Evolutionary conservation across 1,140 invertebrate species (phyloP).

Genomic region (Hyphantria cunea): DNA sequence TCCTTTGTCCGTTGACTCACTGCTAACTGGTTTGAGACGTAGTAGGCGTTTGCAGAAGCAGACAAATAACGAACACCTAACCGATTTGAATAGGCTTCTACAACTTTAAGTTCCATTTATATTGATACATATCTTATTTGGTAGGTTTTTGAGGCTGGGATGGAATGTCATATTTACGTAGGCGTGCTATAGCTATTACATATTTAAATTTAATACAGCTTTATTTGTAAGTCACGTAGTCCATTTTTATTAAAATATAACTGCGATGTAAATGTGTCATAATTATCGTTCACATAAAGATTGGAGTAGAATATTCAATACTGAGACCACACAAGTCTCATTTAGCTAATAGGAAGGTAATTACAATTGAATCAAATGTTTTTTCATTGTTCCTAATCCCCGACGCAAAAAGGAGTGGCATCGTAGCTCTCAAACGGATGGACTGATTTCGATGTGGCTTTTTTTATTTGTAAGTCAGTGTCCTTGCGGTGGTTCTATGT

Average conservation of each 20-base stretch:
- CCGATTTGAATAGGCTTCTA: slow-evolving; percentile 6
- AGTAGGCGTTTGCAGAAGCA: slow-evolving; percentile 3
- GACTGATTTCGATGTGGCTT: too few species aligned
- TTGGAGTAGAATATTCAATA: too few species aligned
- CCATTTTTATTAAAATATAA: slow-evolving; percentile 1
- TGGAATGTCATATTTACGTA: slow-evolving; percentile 22
- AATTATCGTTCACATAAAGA: too few species aligned
- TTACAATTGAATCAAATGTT: too few species aligned
- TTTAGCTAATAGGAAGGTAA: too few species aligned
- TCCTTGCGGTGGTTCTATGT: too few species aligned
- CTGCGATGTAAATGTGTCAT: too few species aligned
- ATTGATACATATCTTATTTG: not conserved
- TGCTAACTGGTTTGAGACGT: slow-evolving; percentile 9
- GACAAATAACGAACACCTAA: slow-evolving; percentile 11
- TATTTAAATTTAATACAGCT: slow-evolving; percentile 17
- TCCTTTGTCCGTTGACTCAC: slow-evolving; percentile 20
- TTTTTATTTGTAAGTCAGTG: too few species aligned
- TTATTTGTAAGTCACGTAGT: slow-evolving; percentile 20
- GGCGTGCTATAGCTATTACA: not conserved
- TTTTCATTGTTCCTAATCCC: too few species aligned
- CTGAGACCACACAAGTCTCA: too few species aligned
- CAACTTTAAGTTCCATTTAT: not conserved
- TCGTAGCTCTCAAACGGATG: too few species aligned
- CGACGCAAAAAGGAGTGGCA: too few species aligned
- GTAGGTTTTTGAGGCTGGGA: not conserved